phyloP scores from a whole-genome alignment of 30 jellyfish, hydroid and myxozoan genomes.

The Aurelia sp. region DNA sequence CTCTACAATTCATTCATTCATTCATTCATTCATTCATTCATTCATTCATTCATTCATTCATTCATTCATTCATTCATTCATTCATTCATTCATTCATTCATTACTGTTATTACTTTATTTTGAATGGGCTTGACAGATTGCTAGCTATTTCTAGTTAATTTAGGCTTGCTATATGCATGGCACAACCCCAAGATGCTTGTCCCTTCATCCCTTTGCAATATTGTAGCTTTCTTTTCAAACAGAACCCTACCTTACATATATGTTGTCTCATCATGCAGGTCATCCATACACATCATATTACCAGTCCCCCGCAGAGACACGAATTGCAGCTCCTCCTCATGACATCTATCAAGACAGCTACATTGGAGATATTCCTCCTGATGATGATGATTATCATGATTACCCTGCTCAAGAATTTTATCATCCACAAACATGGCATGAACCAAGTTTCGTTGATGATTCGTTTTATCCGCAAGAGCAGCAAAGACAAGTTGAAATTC shows the following conservation, averaged over 20 bases:
- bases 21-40: no score
- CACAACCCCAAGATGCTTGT: no score
- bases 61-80: no score
- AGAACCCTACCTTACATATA: neutral
- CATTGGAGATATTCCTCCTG: constrained; percentile 6
- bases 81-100: no score
- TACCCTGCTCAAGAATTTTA: neutral
- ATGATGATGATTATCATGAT: neutral
- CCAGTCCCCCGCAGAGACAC: neutral
- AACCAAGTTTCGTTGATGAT: neutral
- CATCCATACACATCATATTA: neutral
- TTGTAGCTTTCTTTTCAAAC: no score
- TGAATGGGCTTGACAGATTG: no score
- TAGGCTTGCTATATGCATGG: no score
- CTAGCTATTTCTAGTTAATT: no score
- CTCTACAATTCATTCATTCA: no score
- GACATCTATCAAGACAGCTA: neutral
- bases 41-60: no score
- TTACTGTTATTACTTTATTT: no score
- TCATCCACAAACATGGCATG: neutral
- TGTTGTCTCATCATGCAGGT: neutral
- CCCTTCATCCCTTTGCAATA: no score
- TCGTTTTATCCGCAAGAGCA: neutral
- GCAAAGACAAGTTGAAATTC: constrained; percentile 1
- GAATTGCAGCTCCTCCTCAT: neutral